Evolutionary conservation across 2,888 invertebrate genomes (phyloP).

Genomic region (Coremacera marginata): DNA sequence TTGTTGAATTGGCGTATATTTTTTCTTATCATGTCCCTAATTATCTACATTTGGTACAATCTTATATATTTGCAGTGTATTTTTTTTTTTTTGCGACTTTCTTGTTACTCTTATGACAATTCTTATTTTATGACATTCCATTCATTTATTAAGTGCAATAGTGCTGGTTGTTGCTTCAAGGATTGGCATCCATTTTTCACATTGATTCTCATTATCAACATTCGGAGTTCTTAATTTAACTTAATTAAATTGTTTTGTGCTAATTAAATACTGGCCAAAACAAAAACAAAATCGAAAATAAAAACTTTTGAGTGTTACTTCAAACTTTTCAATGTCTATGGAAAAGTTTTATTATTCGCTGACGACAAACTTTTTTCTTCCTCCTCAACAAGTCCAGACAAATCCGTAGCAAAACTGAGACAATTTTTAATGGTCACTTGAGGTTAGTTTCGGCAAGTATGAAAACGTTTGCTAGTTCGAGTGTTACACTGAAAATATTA

Average conservation of each 20-base stretch:
- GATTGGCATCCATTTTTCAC: not conserved
- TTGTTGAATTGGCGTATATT: too few species aligned
- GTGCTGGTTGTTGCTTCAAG: not conserved
- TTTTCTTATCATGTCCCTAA: not conserved
- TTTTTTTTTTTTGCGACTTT: too few species aligned
- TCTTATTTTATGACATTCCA: not conserved
- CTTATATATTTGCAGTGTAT: too few species aligned
- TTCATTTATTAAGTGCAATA: not conserved
- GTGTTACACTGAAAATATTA: not conserved
- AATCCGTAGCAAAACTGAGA: not conserved
- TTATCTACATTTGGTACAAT: not conserved
- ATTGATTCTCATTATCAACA: not conserved
- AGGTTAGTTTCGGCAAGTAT: not conserved
- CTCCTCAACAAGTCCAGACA: not conserved
- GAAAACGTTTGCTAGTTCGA: not conserved
- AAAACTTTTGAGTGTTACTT: not conserved
- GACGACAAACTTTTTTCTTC: not conserved
- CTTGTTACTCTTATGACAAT: too few species aligned
- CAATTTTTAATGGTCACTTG: constrained; percentile 29
- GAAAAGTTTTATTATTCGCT: not conserved
- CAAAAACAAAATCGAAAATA: not conserved
- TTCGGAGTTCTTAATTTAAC: not conserved
- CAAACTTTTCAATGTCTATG: constrained; percentile 18
- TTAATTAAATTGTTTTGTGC: constrained; percentile 22
- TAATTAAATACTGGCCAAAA: constrained; percentile 13